A percentile compares a stretch with the other conserved stretches of the same genome.
Evolutionary conservation across 92 coral and sea anemone genomes (phyloP).

Genomic region (Epizoanthus scotinus): DNA sequence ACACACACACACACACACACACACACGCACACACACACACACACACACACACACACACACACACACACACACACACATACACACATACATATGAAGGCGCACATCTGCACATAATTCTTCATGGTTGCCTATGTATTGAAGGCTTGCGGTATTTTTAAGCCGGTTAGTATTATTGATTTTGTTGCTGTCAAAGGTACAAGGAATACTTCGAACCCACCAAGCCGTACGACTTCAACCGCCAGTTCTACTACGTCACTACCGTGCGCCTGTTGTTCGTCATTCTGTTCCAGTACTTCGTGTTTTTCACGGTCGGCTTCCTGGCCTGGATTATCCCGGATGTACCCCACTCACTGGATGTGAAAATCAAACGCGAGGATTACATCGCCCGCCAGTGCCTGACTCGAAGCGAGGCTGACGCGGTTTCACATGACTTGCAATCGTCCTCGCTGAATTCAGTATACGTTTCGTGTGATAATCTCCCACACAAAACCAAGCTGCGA

Average conservation of each 20-base stretch:
- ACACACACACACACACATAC: no score
- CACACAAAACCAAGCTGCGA: constrained; percentile 19
- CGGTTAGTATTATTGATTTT: background rate
- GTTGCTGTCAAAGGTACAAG: constrained; percentile 66
- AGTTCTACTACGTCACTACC: constrained; percentile 84
- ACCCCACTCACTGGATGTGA: constrained; percentile 84
- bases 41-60: no score
- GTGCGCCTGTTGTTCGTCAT: constrained; percentile 85
- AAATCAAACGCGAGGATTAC: constrained; percentile 87
- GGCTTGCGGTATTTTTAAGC: background rate
- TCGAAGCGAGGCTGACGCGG: constrained; percentile 74
- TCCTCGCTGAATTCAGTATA: constrained; percentile 55
- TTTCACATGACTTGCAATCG: constrained; percentile 42
- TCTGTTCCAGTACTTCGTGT: constrained; percentile 89
- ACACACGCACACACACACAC: no score
- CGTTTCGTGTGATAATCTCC: constrained; percentile 65
- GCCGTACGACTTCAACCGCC: constrained; percentile 91
- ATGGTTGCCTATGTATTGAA: no score
- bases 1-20: no score
- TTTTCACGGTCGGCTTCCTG: constrained; percentile 78
- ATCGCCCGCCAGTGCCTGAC: constrained; percentile 84
- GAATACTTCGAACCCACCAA: constrained; percentile 84
- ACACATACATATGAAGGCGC: no score
- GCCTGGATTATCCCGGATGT: constrained; percentile 95
- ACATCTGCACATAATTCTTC: no score